Base-by-base conservation (phyloP, 2,797 vertebrate species). In the Darevskia nairensis region DNA sequence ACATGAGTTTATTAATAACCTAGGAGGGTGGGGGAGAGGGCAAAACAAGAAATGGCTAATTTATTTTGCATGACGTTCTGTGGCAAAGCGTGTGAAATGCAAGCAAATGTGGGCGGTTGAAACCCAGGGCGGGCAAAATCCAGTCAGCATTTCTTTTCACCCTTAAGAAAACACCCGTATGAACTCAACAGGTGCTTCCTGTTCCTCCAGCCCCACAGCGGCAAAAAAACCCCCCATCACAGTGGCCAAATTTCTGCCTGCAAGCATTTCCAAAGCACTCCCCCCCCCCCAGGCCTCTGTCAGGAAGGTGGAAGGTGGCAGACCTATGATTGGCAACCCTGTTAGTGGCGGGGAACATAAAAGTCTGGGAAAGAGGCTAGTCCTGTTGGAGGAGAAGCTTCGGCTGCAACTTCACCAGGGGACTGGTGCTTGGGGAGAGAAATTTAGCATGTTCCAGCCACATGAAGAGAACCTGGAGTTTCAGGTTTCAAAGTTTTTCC, bases 1-100 rank as follows among this genome's bases (percentile, higher is more conserved):
- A 35, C 55, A 79, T 68, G 27, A 19, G 29, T 86, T 86, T 86
- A 86, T 86, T 86, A n/a, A 41, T 66, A 61, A 72, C 46, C 66
- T 72, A 72, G 66, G 32, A 23, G 66, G 50, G 50, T 55, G 27
- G 32, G 32, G 39, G 41, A 61, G 41, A 55, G 66, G 19, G 19
- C 5, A 27, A 10, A 29, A n/a, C 66, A 10, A 32, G 39, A 78
- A 39, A 78, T 44, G 41, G 59, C 27, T n/a, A 11, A 69, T 50
- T 32, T 15, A n/a, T 55, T 23, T 19, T 86, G 64, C 68, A 44
- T 19, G 50, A 41, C 13, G 2, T 64, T 1, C 25, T 17, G 68
- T n/a, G 68, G 55, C 1, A 39, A 61, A 86, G 85, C 6, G 3
- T 39, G 66, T 21, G 17, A 46, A 8, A 11, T 3, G 17, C 39